Conservation (phyloP, 2,113 vertebrate species). For the Sinosuthora webbiana region DNA sequence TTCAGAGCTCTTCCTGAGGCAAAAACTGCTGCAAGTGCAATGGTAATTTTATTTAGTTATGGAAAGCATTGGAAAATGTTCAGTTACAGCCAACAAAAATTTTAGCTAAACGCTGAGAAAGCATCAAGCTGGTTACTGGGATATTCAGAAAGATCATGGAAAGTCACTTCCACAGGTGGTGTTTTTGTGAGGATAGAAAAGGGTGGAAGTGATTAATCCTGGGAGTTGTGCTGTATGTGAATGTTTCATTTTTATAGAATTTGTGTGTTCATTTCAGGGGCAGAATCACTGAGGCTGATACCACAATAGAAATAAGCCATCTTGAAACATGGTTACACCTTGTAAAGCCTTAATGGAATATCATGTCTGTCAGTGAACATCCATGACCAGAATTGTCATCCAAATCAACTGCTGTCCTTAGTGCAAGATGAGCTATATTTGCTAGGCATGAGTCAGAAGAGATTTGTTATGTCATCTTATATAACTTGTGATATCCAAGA, state of each 20-base stretch:
- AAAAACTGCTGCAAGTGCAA: neutral
- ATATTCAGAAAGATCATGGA: neutral
- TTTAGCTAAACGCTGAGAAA: neutral
- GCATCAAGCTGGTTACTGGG: neutral
- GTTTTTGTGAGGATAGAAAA: neutral
- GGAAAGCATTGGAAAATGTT: neutral
- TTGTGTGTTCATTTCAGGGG: neutral
- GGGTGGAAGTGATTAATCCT: neutral
- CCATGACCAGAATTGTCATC: neutral
- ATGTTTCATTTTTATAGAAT: neutral
- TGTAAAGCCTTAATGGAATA: neutral
- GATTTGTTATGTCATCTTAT: neutral
- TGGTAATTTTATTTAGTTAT: neutral
- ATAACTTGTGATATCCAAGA: neutral
- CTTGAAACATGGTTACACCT: neutral
- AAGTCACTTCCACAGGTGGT: neutral
- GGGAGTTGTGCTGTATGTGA: neutral
- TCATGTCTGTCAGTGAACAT: neutral
- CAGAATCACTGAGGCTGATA: neutral
- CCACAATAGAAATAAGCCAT: fast-evolving
- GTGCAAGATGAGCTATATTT: neutral
- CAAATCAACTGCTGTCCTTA: neutral
- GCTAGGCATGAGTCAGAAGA: neutral
- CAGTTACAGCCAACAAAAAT: neutral
- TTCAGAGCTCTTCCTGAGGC: neutral